These are phyloP conservation scores for Sarcophaga rosellei DNA, from an alignment of 2,888 invertebrate genomes.

Conservation along the genomic window DNA sequence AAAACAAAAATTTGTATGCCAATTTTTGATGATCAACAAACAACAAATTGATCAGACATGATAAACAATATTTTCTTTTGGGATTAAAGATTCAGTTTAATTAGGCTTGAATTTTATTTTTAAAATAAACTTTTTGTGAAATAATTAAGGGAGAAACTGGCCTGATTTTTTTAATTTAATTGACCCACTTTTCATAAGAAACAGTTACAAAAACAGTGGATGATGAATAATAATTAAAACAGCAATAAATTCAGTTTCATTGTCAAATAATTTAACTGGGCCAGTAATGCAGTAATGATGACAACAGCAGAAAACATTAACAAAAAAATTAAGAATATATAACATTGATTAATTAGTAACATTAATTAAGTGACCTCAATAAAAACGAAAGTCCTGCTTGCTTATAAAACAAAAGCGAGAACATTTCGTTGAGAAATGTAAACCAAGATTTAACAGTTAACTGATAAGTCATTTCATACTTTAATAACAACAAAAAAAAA, in stretches of 20 bases:
- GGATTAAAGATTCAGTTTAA: slow-evolving; percentile 31
- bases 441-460: slow-evolving; percentile 60
- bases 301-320: not conserved
- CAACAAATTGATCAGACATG: slow-evolving; percentile 50
- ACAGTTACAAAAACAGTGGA: slow-evolving; percentile 42
- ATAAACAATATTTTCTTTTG: not conserved
- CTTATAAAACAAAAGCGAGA: not conserved
- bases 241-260: slow-evolving; percentile 54
- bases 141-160: not conserved
- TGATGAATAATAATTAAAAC: slow-evolving; percentile 60
- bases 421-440: slow-evolving; percentile 38
- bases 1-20: slow-evolving; percentile 59
- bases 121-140: too few species aligned
- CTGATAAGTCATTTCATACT: slow-evolving; percentile 48
- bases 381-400: slow-evolving; percentile 76
- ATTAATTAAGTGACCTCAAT: slow-evolving; percentile 79
- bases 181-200: not conserved
- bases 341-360: slow-evolving; percentile 76
- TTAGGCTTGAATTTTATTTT: slow-evolving; percentile 14
- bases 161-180: not conserved
- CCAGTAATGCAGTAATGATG: slow-evolving; percentile 25
- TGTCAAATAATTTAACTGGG: slow-evolving; percentile 48
- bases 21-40: slow-evolving; percentile 48
- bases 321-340: slow-evolving; percentile 28
- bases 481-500: slow-evolving; percentile 48